Conservation (phyloP, 2,113 vertebrate genomes). For the Stictonetta naevosa region DNA sequence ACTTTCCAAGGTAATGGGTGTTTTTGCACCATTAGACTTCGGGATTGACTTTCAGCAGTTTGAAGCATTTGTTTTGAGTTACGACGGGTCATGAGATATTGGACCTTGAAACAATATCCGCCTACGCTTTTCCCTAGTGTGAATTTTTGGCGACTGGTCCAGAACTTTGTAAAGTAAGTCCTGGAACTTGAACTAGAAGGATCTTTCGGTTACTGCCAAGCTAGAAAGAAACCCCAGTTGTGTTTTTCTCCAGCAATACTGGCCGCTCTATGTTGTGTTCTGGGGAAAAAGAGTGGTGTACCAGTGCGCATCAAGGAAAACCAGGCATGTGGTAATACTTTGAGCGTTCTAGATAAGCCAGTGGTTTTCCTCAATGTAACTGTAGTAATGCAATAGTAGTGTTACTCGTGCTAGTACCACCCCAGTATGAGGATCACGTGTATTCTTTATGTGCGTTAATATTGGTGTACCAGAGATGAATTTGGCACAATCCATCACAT, state of each 20-base stretch:
- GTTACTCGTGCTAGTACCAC: not conserved
- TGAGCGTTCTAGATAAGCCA: not conserved
- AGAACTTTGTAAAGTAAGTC: constrained; percentile 58
- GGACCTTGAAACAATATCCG: constrained; percentile 66
- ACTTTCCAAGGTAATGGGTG: constrained; percentile 22
- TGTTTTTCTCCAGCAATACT: constrained; percentile 47
- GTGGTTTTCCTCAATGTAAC: not conserved
- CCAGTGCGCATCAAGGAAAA: not conserved
- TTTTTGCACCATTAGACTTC: constrained; percentile 32
- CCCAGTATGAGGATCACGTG: not conserved
- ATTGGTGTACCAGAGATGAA: not conserved
- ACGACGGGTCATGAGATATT: constrained; percentile 66
- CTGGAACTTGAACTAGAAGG: constrained; percentile 52
- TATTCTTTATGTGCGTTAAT: not conserved
- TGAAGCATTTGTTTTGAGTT: constrained; percentile 73
- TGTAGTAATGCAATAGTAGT: not conserved
- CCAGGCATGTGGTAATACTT: not conserved
- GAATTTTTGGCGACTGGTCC: constrained; percentile 52
- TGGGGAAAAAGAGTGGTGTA: not conserved
- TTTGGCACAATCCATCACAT: not conserved
- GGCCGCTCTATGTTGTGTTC: not conserved
- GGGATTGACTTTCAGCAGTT: constrained; percentile 63
- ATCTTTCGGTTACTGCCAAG: constrained; percentile 67
- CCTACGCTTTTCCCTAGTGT: constrained; percentile 62
- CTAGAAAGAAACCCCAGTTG: constrained; percentile 36